Evolutionary conservation across 1,140 invertebrate genomes (phyloP).

Genomic region (Semibalanus balanoides): DNA sequence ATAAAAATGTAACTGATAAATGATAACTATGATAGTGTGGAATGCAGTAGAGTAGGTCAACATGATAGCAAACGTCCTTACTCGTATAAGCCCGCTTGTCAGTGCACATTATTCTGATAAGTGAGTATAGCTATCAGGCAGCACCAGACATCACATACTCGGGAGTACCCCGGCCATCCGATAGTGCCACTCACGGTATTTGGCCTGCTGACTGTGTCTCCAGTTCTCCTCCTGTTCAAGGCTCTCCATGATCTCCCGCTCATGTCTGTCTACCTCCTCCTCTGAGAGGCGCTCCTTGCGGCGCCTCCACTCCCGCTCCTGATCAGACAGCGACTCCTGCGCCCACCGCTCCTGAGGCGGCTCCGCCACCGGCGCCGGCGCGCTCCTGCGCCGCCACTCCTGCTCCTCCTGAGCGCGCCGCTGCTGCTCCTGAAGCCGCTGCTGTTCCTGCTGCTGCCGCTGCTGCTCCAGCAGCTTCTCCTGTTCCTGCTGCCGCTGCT

Average conservation of each 20-base stretch:
- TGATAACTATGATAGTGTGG: no score
- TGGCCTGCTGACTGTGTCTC: conserved; percentile 31
- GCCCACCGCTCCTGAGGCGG: neutral
- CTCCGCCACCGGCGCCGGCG: no score
- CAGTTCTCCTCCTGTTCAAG: conserved; percentile 42
- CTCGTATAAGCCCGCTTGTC: no score
- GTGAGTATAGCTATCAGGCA: no score
- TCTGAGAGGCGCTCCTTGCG: neutral
- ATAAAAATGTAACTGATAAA: no score
- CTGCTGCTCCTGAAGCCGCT: neutral
- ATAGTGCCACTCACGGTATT: conserved; percentile 20
- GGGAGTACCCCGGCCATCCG: no score
- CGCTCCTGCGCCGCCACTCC: neutral
- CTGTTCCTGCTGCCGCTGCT: neutral
- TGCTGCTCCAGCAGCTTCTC: neutral
- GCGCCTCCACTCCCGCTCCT: neutral
- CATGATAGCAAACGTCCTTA: no score
- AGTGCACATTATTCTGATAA: no score
- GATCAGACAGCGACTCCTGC: neutral
- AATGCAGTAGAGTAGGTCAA: no score
- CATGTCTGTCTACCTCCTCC: conserved; percentile 52
- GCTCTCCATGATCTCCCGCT: conserved; percentile 53
- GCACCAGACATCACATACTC: no score
- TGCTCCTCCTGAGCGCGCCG: neutral
- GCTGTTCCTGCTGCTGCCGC: neutral